phyloP scores from a whole-genome alignment of 2,888 invertebrate genomes.

The Scaptomyza parva region DNA sequence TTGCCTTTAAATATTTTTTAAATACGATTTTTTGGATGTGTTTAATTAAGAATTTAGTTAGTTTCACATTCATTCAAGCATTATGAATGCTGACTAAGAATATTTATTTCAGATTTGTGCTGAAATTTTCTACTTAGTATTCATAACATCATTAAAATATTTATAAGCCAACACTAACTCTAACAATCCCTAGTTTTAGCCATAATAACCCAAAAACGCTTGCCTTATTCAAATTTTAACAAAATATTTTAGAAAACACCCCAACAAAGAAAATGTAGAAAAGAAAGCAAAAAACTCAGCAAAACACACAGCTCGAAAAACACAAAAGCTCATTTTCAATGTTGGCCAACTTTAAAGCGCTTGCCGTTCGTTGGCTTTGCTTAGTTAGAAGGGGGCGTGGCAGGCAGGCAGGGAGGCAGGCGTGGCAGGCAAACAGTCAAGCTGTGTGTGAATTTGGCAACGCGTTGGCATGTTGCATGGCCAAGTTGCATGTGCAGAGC shows the following conservation, averaged over 20 bases:
- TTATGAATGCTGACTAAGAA: too few relatives aligned
- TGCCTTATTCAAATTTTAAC: background rate
- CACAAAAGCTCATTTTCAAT: constrained; percentile 37
- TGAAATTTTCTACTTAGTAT: too few relatives aligned
- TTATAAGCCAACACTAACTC: too few relatives aligned
- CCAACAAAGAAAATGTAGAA: background rate
- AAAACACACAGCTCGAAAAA: constrained; percentile 1
- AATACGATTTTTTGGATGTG: too few relatives aligned
- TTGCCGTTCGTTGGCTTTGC: constrained; percentile 14
- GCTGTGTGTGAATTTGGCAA: constrained; percentile 53
- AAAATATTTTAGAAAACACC: background rate
- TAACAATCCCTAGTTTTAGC: background rate
- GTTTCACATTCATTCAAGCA: too few relatives aligned
- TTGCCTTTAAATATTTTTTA: too few relatives aligned
- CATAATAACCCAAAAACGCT: background rate
- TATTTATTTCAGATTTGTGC: too few relatives aligned
- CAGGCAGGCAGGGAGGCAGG: constrained; percentile 38
- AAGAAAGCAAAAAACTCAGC: constrained; percentile 8
- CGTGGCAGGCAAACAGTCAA: constrained; percentile 37
- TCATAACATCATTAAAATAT: too few relatives aligned
- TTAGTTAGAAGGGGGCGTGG: constrained; percentile 37
- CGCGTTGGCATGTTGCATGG: constrained; percentile 52
- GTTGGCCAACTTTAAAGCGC: constrained; percentile 45
- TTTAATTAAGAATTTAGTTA: too few relatives aligned
- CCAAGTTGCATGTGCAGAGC: constrained; percentile 25